Percentiles rank a stretch among this genome's conserved stretches.
Conservation (phyloP, 2,888 invertebrate genomes). For the Acheta domesticus region DNA sequence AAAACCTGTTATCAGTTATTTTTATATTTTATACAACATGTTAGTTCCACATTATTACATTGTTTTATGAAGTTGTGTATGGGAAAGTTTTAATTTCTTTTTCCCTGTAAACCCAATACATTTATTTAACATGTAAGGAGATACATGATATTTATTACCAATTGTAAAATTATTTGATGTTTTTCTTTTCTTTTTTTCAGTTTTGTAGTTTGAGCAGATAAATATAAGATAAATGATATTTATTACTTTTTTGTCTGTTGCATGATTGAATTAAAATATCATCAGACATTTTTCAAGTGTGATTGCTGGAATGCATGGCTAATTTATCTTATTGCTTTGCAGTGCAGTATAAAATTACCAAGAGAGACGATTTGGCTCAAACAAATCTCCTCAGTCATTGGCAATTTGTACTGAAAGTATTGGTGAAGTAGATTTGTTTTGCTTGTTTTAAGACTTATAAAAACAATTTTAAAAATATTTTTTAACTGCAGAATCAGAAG, state of each 20-base stretch:
- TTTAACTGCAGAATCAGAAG: too few relatives aligned
- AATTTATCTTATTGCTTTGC: neutral
- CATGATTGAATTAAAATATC: neutral
- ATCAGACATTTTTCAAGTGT: neutral
- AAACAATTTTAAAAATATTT: too few relatives aligned
- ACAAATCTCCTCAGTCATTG: neutral
- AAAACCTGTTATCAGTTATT: neutral
- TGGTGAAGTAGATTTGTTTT: too few relatives aligned
- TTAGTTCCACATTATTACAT: neutral
- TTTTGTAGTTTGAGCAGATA: neutral
- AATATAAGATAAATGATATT: neutral
- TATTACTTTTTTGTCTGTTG: neutral
- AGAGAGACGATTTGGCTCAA: neutral
- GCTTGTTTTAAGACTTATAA: too few relatives aligned
- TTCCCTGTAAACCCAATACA: neutral
- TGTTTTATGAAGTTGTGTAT: neutral
- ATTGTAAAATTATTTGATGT: neutral
- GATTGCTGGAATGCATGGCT: neutral
- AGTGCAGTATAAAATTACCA: neutral
- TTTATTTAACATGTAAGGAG: neutral
- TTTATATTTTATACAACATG: neutral
- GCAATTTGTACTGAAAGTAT: too few relatives aligned
- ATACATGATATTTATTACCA: neutral
- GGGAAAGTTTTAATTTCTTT: neutral
- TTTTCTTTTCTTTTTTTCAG: conserved; percentile 11